Evolutionary conservation across 2,797 vertebrate genomes (phyloP), one percentile per base, ranked within the genome.

Genomic region (Ctenopoma multispine): DNA sequence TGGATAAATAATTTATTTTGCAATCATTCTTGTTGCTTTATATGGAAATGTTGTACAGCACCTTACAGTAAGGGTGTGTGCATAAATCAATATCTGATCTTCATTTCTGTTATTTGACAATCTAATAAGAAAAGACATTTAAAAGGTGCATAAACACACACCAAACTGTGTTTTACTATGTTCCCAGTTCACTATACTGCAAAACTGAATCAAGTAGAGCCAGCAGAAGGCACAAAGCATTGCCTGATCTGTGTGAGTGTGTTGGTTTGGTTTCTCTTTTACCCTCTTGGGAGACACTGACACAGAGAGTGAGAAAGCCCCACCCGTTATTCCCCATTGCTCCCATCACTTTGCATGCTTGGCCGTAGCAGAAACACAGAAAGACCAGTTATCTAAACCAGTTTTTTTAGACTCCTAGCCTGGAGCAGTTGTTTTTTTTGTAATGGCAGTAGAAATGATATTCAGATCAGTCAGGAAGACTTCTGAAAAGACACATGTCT

Each of bases 291-390:
- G 31, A 48, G 47, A 60, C 44, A 27, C 46, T 44, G 54, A 31
- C 17, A 21, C 55, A 60, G n/a, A 41, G 63, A 51, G 62, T 53
- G 55, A 75, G 15, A 60, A 31, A 71, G 86, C 89, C 90, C 84
- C 89, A 90, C 89, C 89, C 89, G n/a, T 72, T 72, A 60, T 70
- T 74, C 56, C 69, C 65, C 54, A 47, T 8, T 47, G 60, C 63
- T 77, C 61, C n/a, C 41, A 76, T 68, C 63, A 34, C 55, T 84
- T 75, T 83, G 63, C 60, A 79, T 50, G 55, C 54, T 0, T 20
- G 34, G 29, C 18, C 57, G 8, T 4, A 14, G 41, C 7, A 72
- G 50, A 71, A 77, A 48, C 58, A 80, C 70, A 55, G 11, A 47
- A 53, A 14, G 14, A 58, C 17, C 48, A 55, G 41, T 34, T 0